Conservation (phyloP, 1,140 invertebrate genomes). For the Bursaphelenchus mucronatus region DNA sequence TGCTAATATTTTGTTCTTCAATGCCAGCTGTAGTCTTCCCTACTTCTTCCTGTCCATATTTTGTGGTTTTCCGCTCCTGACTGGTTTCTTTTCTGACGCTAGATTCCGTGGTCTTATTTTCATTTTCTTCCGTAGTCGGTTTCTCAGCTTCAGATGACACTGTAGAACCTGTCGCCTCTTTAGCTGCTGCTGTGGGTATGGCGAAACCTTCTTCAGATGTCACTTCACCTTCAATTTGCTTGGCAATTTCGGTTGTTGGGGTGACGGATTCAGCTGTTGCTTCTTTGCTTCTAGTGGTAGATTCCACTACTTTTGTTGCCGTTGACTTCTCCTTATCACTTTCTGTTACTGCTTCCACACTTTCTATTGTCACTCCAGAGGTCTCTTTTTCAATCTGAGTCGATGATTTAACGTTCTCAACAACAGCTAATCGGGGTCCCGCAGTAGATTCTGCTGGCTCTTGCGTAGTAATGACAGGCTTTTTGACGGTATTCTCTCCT, state of each 20-base stretch:
- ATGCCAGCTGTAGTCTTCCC: neutral
- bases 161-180: neutral
- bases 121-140: neutral
- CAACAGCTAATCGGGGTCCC: neutral
- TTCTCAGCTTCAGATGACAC: neutral
- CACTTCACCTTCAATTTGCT: neutral
- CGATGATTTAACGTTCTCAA: too few relatives aligned
- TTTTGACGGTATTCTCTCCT: neutral
- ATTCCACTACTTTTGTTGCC: neutral
- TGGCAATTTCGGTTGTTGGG: neutral
- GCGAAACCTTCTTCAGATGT: neutral
- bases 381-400: too few relatives aligned
- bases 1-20: neutral
- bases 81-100: neutral
- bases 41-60: neutral
- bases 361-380: neutral
- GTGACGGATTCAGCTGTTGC: neutral
- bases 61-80: neutral
- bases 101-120: neutral
- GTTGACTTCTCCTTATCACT: neutral
- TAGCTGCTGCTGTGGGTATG: neutral
- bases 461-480: neutral
- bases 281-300: neutral
- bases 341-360: neutral
- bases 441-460: neutral